Conservation (phyloP, 2,888 invertebrate genomes). For the Erynnis tages region DNA sequence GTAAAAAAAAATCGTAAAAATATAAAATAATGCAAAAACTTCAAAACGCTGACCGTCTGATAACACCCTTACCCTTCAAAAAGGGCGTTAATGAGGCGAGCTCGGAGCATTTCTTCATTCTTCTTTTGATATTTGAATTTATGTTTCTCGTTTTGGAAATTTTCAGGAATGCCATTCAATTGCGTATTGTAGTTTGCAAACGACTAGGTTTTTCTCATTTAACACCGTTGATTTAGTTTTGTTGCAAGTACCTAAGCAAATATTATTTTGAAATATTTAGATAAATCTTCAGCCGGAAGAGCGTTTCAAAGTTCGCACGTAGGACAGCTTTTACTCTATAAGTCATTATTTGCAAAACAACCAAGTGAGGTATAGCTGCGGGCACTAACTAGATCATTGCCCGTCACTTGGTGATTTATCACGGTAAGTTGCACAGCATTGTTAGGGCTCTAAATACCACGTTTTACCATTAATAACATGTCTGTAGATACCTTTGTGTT, state of each 20-base stretch:
- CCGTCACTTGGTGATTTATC: slow-evolving; percentile 21
- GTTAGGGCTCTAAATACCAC: background rate
- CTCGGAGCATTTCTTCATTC: slow-evolving; percentile 50
- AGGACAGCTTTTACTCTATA: slow-evolving; percentile 18
- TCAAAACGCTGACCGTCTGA: background rate
- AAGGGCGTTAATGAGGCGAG: slow-evolving; percentile 51
- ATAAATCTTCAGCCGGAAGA: slow-evolving; percentile 27
- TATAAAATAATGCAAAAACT: too few relatives aligned
- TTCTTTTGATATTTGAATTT: slow-evolving; percentile 59
- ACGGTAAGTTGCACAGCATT: slow-evolving; percentile 6
- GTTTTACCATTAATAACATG: too few relatives aligned
- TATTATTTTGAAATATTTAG: background rate
- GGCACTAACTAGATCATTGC: slow-evolving; percentile 15
- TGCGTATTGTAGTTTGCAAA: slow-evolving; percentile 25
- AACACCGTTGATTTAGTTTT: background rate
- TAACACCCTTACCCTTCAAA: background rate
- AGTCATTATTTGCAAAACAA: slow-evolving; percentile 20
- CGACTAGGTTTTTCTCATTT: too few relatives aligned
- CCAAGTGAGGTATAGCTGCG: slow-evolving; percentile 14
- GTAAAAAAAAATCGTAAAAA: too few relatives aligned
- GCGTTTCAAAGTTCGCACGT: background rate
- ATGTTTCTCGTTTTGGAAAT: slow-evolving; percentile 50
- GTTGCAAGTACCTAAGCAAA: too few relatives aligned
- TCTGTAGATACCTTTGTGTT: too few relatives aligned
- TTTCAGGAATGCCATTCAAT: slow-evolving; percentile 49